These are phyloP conservation scores for Drosophila diplacantha DNA, from an alignment of 2,888 invertebrate genomes.

Conservation along the genomic window DNA sequence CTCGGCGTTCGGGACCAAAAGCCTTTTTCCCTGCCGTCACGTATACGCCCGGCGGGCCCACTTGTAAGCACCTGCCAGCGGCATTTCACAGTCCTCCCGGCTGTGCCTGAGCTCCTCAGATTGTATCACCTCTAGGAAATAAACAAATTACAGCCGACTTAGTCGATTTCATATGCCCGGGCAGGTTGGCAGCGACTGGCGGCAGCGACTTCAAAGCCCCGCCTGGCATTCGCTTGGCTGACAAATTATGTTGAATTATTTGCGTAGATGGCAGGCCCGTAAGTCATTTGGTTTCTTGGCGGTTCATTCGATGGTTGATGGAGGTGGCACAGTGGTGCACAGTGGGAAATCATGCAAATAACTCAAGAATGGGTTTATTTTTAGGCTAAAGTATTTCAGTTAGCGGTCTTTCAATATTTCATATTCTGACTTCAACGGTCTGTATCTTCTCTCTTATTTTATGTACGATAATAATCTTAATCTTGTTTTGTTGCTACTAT, in stretches of 20 bases:
- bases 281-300: conserved; percentile 46
- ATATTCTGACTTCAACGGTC: no score
- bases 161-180: conserved; percentile 26
- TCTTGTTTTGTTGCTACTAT: no score
- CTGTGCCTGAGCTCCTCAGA: conserved; percentile 2
- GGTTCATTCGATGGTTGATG: conserved; percentile 12
- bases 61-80: conserved; percentile 20
- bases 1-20: conserved; percentile 6
- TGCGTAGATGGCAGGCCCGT: conserved; percentile 23
- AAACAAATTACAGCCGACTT: conserved; percentile 54
- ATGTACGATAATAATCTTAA: no score
- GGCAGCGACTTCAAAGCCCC: conserved; percentile 53
- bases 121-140: conserved; percentile 50
- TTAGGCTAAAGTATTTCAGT: no score
- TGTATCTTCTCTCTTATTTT: no score
- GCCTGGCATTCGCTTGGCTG: conserved; percentile 30
- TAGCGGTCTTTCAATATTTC: background rate
- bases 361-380: background rate
- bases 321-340: conserved; percentile 19
- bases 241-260: conserved; percentile 45
- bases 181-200: background rate
- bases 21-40: conserved; percentile 28
- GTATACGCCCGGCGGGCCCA: conserved; percentile 20
- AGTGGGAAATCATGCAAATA: background rate
- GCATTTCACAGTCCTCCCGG: conserved; percentile 1